These are phyloP conservation scores for Drosophila ironensis DNA, from an alignment of 1,140 invertebrate species.

Conservation along the genomic window DNA sequence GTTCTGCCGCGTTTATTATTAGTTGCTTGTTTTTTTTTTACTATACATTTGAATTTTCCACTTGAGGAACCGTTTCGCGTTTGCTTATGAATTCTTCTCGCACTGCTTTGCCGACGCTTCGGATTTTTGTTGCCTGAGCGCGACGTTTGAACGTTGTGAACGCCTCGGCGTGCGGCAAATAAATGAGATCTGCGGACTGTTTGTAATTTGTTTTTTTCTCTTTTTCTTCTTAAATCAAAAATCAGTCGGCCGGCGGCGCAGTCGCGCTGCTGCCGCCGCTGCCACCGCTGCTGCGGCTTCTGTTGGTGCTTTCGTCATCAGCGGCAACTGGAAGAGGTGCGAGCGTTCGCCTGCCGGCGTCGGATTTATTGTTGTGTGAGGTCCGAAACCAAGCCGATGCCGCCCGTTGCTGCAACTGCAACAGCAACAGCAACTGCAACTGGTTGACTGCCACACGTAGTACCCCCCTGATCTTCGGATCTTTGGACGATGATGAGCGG, in stretches of 20 bases:
- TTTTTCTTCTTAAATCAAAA: conserved; percentile 66
- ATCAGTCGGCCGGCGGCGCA: conserved; percentile 47
- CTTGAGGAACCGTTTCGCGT: not conserved
- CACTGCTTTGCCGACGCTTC: conserved; percentile 37
- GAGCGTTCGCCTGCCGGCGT: conserved; percentile 36
- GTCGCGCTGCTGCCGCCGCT: conserved; percentile 1
- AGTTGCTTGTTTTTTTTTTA: too few relatives aligned
- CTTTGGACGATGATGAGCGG: conserved; percentile 51
- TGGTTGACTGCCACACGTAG: conserved; percentile 10
- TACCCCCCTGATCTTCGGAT: too few relatives aligned
- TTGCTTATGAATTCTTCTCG: conserved; percentile 3
- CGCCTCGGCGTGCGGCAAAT: conserved; percentile 77
- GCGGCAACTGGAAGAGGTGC: conserved; percentile 35
- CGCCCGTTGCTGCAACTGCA: not conserved
- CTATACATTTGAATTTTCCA: conserved; percentile 7
- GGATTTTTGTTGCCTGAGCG: conserved; percentile 16
- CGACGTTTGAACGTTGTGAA: conserved; percentile 62
- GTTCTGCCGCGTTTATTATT: conserved; percentile 18
- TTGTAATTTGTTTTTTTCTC: conserved; percentile 78
- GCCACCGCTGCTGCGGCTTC: conserved; percentile 7
- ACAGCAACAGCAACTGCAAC: conserved; percentile 10
- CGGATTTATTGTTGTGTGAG: conserved; percentile 64
- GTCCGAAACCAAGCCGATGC: conserved; percentile 28
- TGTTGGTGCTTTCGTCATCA: conserved; percentile 42
- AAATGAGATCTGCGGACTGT: conserved; percentile 78